These are phyloP conservation scores for Stenotaenia linearis DNA, from an alignment of 2,888 invertebrate genomes.

Conservation along the genomic window DNA sequence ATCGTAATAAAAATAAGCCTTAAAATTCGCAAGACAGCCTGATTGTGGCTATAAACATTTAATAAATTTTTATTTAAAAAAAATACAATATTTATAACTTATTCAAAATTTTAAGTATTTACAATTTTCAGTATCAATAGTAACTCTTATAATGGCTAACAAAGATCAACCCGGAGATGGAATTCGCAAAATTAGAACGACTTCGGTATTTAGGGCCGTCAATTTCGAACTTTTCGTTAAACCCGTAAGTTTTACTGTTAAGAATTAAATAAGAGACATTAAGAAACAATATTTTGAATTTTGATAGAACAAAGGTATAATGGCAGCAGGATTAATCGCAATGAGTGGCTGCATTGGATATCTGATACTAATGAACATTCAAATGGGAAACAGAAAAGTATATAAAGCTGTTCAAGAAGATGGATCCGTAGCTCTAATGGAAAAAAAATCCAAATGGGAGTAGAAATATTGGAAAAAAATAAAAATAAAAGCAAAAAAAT, in stretches of 20 bases:
- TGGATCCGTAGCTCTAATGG: neutral
- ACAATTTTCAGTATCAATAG: too few species aligned
- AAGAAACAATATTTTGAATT: neutral
- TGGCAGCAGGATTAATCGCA: constrained; percentile 22
- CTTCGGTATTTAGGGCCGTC: constrained; percentile 68
- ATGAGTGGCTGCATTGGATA: neutral
- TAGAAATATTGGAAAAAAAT: neutral
- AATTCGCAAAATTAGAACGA: constrained; percentile 65
- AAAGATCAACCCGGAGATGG: constrained; percentile 62
- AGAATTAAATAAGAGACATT: neutral
- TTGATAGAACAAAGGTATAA: neutral
- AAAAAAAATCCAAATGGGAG: constrained; percentile 30
- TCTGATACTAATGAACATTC: neutral
- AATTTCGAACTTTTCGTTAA: constrained; percentile 86
- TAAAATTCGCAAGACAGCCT: too few species aligned
- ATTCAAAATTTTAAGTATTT: too few species aligned
- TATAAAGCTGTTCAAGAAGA: neutral
- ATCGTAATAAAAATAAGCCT: too few species aligned
- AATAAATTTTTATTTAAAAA: too few species aligned
- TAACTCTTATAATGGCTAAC: neutral
- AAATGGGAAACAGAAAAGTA: neutral
- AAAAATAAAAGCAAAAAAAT: neutral
- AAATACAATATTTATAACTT: too few species aligned
- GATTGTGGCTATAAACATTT: too few species aligned
- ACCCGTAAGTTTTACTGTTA: constrained; percentile 61